A percentile compares a stretch with the other conserved stretches of the same genome.
phyloP scores from a whole-genome alignment of 1,140 invertebrate genomes.

The Atta cephalotes region DNA sequence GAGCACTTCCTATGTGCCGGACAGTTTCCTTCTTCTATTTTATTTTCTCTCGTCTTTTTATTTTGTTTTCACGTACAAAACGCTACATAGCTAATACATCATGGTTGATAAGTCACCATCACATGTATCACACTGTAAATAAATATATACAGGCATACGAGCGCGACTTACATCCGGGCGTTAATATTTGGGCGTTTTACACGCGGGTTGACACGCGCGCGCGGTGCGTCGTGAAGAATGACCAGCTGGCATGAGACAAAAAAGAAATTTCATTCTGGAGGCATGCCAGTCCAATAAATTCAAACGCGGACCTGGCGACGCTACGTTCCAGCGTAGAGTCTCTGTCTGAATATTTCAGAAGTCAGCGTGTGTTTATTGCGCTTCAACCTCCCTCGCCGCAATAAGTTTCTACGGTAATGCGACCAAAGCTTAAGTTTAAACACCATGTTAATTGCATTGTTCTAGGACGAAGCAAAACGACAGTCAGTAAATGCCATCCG shows the following conservation, averaged over 20 bases:
- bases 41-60: slow-evolving; percentile 46
- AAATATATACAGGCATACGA: slow-evolving; percentile 25
- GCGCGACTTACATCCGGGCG: slow-evolving; percentile 32
- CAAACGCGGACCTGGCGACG: slow-evolving; percentile 58
- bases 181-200: slow-evolving; percentile 74
- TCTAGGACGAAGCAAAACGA: slow-evolving; percentile 17
- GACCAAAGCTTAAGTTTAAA: slow-evolving; percentile 55
- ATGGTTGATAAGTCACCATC: slow-evolving; percentile 26
- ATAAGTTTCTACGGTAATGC: slow-evolving; percentile 57
- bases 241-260: slow-evolving; percentile 40
- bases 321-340: slow-evolving; percentile 28
- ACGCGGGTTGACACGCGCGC: slow-evolving; percentile 57
- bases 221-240: slow-evolving; percentile 49
- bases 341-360: slow-evolving; percentile 59
- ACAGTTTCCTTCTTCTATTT: slow-evolving; percentile 51
- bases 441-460: slow-evolving; percentile 62
- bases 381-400: slow-evolving; percentile 30
- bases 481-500: slow-evolving; percentile 38
- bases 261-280: slow-evolving; percentile 66
- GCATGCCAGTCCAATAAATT: slow-evolving; percentile 73
- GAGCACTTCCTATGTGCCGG: slow-evolving; percentile 26
- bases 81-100: slow-evolving; percentile 61
- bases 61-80: slow-evolving; percentile 29
- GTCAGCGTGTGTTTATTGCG: slow-evolving; percentile 61
- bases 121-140: slow-evolving; percentile 62